Evolutionary conservation across 2,888 invertebrate species (phyloP).

Genomic region (Troides helena): DNA sequence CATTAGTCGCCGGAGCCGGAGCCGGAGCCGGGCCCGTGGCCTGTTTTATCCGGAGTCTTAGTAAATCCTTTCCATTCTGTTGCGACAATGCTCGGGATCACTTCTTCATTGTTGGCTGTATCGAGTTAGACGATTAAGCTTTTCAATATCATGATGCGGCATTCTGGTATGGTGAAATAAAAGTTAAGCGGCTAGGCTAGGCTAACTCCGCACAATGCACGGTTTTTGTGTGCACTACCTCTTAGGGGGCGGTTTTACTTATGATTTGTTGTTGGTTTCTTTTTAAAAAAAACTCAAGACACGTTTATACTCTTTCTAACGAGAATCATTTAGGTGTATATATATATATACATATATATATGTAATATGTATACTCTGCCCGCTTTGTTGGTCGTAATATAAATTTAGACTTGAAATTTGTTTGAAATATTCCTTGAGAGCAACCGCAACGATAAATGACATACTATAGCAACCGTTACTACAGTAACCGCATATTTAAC

Average conservation of each 20-base stretch:
- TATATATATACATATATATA: too few relatives aligned
- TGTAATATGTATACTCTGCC: too few relatives aligned
- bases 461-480: too few relatives aligned
- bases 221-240: neutral
- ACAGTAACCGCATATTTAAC: too few relatives aligned
- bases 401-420: too few relatives aligned
- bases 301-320: too few relatives aligned
- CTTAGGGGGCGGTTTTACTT: neutral
- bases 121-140: slow-evolving; percentile 68
- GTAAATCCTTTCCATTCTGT: slow-evolving; percentile 71
- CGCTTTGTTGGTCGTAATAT: too few relatives aligned
- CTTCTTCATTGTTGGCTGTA: slow-evolving; percentile 60
- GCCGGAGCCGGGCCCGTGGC: slow-evolving; percentile 54
- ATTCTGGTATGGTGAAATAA: neutral
- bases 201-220: neutral
- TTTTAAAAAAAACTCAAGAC: too few relatives aligned
- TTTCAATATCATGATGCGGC: slow-evolving; percentile 48
- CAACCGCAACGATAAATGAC: too few relatives aligned
- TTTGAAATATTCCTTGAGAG: too few relatives aligned
- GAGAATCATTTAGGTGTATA: too few relatives aligned
- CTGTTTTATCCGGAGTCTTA: slow-evolving; percentile 67
- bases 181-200: neutral
- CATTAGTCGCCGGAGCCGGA: slow-evolving; percentile 57
- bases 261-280: too few relatives aligned
- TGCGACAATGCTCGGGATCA: slow-evolving; percentile 66